Base-by-base conservation (phyloP, 2,113 vertebrate species). In the Smithornis capensis region DNA sequence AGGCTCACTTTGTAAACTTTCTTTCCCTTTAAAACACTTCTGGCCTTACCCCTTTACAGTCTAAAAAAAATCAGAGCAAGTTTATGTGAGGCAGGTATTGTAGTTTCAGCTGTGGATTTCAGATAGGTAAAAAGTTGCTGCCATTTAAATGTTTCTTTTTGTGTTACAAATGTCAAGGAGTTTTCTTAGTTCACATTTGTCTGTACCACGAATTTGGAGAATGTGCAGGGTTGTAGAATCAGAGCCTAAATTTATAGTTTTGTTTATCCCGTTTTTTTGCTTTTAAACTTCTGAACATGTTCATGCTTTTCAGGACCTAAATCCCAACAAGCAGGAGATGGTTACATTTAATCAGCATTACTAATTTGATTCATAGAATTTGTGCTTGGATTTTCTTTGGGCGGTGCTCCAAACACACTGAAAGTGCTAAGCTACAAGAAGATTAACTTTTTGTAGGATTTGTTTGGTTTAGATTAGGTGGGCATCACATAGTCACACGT, bases 401-500 rank as follows among this genome's bases (percentile, higher is more conserved):
- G 47, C 0, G 0, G 38, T 55, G 56, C 76, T 87, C 92, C 83
- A 90, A 81, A 63, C 49, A 38, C 45, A 19, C 24, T 47, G 63
- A 16, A 88, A 81, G 83, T 56, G 88, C 94, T 81, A 73, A 94
- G n/a, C 69, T 79, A 49, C 80, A 57, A 71, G 87, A 37, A 76
- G 88, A 84, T 95, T 90, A 94, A 84, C 52, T 84, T 95, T 78
- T 64, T 77, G 22, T 60, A 37, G 75, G 60, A 64, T 83, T 71
- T 89, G 75, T 84, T 93, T 95, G 69, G 5, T 94, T 75, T 71
- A 75, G 73, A 60, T 81, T 49, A 96, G 64, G 68, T 77, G 45
- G 92, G 64, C 94, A 93, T 92, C 83, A 15, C 45, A 31, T 7
- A 77, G 69, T 77, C 56, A 64, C 52, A 47, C 11, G 0, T 47